These are phyloP conservation scores for Leptodactylus fallax DNA, from an alignment of 2,797 vertebrate genomes.

Conservation along the genomic window DNA sequence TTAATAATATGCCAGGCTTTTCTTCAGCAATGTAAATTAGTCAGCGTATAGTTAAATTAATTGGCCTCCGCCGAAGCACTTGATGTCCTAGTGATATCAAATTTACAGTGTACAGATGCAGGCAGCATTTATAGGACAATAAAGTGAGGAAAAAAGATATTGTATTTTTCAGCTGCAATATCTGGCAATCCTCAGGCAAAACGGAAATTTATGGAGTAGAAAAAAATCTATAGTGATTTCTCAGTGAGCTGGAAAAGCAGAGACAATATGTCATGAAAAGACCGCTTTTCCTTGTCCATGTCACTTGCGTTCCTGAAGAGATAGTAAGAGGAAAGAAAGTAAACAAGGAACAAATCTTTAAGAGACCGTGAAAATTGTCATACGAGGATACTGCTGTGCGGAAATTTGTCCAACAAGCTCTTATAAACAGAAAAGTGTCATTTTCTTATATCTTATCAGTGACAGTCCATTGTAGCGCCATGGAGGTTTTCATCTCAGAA, in stretches of 20 bases:
- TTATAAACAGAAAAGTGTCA: not conserved
- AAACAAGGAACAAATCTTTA: slow-evolving; percentile 44
- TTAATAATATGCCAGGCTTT: not conserved
- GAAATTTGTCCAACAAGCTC: slow-evolving; percentile 29
- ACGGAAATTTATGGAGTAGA: slow-evolving; percentile 19
- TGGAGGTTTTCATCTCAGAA: not conserved
- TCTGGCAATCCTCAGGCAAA: slow-evolving; percentile 37
- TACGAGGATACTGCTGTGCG: slow-evolving; percentile 2
- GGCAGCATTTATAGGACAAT: slow-evolving; percentile 45
- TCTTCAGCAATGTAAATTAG: slow-evolving; percentile 5
- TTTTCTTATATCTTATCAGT: slow-evolving; percentile 37
- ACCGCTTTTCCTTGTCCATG: slow-evolving; percentile 25
- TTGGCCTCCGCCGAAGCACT: not conserved
- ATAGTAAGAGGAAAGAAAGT: not conserved
- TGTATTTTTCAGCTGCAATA: slow-evolving; percentile 58
- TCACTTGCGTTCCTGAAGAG: not conserved
- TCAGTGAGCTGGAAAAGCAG: slow-evolving; percentile 25
- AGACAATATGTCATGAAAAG: slow-evolving; percentile 39
- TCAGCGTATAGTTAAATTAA: slow-evolving; percentile 28
- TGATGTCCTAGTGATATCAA: slow-evolving; percentile 1
- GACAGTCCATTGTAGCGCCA: not conserved
- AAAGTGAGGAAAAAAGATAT: slow-evolving; percentile 45
- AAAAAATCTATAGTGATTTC: slow-evolving; percentile 24
- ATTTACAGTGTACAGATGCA: slow-evolving; percentile 44
- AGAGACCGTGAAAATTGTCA: not conserved